Percentiles rank a stretch among this genome's conserved stretches.
Conservation (phyloP, 2,888 invertebrate species). For the Pollenia labialis region DNA sequence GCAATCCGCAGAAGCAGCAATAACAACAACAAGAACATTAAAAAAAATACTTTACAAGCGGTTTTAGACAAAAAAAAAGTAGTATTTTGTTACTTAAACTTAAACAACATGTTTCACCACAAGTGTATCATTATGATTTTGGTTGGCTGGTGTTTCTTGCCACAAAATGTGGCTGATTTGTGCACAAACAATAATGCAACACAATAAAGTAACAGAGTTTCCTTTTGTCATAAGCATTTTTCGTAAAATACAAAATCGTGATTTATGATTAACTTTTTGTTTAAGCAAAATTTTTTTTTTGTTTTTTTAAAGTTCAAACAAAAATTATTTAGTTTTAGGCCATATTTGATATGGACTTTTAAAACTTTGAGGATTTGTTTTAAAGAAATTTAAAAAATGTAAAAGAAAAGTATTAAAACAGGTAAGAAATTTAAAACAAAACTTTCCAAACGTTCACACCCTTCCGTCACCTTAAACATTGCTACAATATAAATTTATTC, state of each 20-base stretch:
- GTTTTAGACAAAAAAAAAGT: conserved; percentile 24
- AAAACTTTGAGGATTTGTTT: conserved; percentile 16
- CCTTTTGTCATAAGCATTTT: conserved; percentile 24
- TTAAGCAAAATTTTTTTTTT: conserved; percentile 20
- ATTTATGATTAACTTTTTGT: conserved; percentile 66
- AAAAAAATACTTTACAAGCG: conserved; percentile 8
- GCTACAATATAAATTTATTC: no score
- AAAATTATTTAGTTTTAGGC: conserved; percentile 44
- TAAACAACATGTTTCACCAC: conserved; percentile 68
- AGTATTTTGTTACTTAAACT: conserved; percentile 52
- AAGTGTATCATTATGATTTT: conserved; percentile 63
- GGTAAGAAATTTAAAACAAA: background rate
- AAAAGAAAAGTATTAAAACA: background rate
- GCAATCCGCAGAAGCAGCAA: background rate
- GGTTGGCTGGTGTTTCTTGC: conserved; percentile 36
- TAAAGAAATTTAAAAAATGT: background rate
- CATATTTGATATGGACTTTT: conserved; percentile 43
- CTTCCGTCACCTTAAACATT: no score
- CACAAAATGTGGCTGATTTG: conserved; percentile 58
- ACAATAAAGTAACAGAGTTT: conserved; percentile 28
- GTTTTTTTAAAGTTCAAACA: conserved; percentile 13
- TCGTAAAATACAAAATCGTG: conserved; percentile 63
- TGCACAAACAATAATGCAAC: conserved; percentile 47
- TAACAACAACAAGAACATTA: conserved; percentile 5
- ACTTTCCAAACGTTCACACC: no score